phyloP scores from a whole-genome alignment of 2,888 invertebrate species.

The Scaptomyza caliginosa region DNA sequence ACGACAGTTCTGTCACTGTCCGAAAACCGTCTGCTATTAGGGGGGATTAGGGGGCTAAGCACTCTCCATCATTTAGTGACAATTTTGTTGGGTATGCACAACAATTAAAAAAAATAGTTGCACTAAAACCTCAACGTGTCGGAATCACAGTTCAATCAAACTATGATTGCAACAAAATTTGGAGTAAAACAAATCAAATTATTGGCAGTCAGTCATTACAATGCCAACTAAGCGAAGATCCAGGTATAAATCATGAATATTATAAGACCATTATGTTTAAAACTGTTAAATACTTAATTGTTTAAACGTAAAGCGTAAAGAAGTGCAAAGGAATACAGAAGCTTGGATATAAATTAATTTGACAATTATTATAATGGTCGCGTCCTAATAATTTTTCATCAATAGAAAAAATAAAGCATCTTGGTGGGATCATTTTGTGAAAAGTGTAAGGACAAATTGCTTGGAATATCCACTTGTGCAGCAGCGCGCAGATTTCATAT shows the following conservation, averaged over 20 bases:
- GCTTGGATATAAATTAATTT: no score
- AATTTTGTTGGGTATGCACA: no score
- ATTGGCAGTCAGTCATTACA: no score
- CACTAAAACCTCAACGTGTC: neutral
- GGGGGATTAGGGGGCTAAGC: neutral
- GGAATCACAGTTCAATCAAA: neutral
- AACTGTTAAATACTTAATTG: no score
- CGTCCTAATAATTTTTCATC: conserved; percentile 1
- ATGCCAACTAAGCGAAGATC: no score
- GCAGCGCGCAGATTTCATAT: conserved; percentile 42
- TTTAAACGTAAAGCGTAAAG: neutral
- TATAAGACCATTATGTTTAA: no score
- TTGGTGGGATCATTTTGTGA: conserved; percentile 24
- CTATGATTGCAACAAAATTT: neutral
- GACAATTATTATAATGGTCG: neutral
- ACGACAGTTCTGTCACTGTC: neutral
- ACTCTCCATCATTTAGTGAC: conserved; percentile 3
- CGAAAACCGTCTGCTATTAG: neutral
- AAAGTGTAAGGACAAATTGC: conserved; percentile 40
- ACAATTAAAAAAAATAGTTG: neutral
- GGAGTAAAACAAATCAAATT: neutral
- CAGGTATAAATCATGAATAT: no score
- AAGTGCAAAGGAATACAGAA: no score
- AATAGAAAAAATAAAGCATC: neutral
- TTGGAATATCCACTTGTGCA: conserved; percentile 23